phyloP scores from a whole-genome alignment of 2,113 vertebrate species.

The Illadopsis cleaveri region DNA sequence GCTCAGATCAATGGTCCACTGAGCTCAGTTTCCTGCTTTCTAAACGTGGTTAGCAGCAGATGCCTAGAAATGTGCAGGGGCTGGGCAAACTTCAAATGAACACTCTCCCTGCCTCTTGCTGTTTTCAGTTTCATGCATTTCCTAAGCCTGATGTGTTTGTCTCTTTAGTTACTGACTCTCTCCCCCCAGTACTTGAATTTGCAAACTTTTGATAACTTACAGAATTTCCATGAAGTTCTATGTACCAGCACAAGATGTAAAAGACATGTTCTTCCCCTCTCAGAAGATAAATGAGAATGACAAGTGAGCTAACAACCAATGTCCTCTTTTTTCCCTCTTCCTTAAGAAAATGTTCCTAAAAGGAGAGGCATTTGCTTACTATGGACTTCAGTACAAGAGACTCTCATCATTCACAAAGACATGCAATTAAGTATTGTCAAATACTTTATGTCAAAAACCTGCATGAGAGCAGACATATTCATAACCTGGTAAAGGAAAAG shows the following conservation, averaged over 20 bases:
- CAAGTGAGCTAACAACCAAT: not conserved
- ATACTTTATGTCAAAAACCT: not conserved
- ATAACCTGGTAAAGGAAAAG: not conserved
- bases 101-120: not conserved
- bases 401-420: not conserved
- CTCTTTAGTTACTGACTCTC: not conserved
- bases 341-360: not conserved
- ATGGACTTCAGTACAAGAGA: not conserved
- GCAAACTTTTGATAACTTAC: not conserved
- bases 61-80: not conserved
- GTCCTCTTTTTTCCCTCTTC: not conserved
- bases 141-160: not conserved
- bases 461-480: not conserved
- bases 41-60: not conserved
- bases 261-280: not conserved
- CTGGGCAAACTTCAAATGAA: not conserved
- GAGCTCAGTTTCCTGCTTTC: conserved; percentile 12
- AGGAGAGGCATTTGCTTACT: not conserved
- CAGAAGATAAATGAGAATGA: not conserved
- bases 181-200: not conserved
- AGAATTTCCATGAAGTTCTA: not conserved
- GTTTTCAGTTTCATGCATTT: not conserved
- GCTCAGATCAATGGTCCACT: not conserved
- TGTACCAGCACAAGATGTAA: not conserved
- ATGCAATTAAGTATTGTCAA: not conserved